Evolutionary conservation across 1,140 invertebrate genomes (phyloP).

Genomic region (Drosophila murphyi): DNA sequence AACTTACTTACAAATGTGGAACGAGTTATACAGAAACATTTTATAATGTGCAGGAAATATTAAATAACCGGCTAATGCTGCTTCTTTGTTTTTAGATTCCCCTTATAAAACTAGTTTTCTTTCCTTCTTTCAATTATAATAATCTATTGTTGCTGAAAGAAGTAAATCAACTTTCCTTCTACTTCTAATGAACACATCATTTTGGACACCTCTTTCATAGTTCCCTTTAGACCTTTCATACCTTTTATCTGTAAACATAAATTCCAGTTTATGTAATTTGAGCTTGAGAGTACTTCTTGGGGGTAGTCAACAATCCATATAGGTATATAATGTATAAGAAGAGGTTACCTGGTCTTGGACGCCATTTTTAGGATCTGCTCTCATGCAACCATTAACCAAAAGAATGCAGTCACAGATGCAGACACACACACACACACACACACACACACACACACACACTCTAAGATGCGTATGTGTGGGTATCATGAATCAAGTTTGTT

Average conservation of each 20-base stretch:
- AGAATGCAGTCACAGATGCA: constrained; percentile 12
- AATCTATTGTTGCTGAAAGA: constrained; percentile 20
- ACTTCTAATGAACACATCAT: constrained; percentile 61
- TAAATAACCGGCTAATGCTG: background rate
- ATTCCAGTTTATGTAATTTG: background rate
- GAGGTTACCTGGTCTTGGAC: constrained; percentile 29
- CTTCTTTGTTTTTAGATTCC: background rate
- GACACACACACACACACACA: background rate
- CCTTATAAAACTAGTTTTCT: background rate
- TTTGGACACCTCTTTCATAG: constrained; percentile 22
- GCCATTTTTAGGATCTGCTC: constrained; percentile 28
- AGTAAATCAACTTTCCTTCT: constrained; percentile 10
- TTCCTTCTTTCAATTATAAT: constrained; percentile 12
- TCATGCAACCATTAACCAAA: constrained; percentile 62
- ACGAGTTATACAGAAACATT: too few species aligned
- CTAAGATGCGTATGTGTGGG: constrained; percentile 36
- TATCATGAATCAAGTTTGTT: constrained; percentile 71
- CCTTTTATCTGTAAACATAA: background rate
- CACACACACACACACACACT: background rate
- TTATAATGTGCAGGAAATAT: too few species aligned
- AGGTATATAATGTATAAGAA: constrained; percentile 38
- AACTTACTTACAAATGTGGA: too few species aligned
- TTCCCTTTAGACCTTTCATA: background rate
- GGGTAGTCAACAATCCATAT: background rate
- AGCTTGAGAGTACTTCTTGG: background rate